These are phyloP conservation scores for Drosophila prolongata DNA, from an alignment of 2,888 invertebrate species.

Conservation along the genomic window DNA sequence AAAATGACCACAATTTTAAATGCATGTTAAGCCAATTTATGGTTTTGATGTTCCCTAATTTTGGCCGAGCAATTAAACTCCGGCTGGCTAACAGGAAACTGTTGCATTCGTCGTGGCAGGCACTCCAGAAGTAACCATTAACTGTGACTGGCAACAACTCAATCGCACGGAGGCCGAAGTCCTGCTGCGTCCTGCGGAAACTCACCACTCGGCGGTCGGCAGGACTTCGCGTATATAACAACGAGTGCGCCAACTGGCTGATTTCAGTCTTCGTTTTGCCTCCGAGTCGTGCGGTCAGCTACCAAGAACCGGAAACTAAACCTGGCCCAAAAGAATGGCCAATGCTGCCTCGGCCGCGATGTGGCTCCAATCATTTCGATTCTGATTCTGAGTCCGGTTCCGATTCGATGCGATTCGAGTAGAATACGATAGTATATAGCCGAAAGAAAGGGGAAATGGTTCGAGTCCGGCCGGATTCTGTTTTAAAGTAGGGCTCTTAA, in stretches of 20 bases:
- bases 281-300: conserved; percentile 78
- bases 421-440: neutral
- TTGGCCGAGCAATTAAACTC: neutral
- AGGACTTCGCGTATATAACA: conserved; percentile 65
- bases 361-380: conserved; percentile 9
- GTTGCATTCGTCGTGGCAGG: conserved; percentile 26
- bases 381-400: conserved; percentile 18
- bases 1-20: no score
- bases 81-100: conserved; percentile 33
- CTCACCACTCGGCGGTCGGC: conserved; percentile 21
- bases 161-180: conserved; percentile 14
- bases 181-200: conserved; percentile 10
- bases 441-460: neutral
- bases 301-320: conserved; percentile 47
- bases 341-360: conserved; percentile 34
- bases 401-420: conserved; percentile 21
- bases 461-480: conserved; percentile 4
- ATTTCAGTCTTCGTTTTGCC: conserved; percentile 79
- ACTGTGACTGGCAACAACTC: conserved; percentile 29
- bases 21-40: neutral
- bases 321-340: conserved; percentile 30
- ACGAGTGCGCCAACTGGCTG: conserved; percentile 69
- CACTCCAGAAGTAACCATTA: conserved; percentile 18
- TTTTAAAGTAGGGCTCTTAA: conserved; percentile 56
- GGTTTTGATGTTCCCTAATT: neutral